phyloP scores from a whole-genome alignment of 2,797 vertebrate species.

The Galaxias olidus region DNA sequence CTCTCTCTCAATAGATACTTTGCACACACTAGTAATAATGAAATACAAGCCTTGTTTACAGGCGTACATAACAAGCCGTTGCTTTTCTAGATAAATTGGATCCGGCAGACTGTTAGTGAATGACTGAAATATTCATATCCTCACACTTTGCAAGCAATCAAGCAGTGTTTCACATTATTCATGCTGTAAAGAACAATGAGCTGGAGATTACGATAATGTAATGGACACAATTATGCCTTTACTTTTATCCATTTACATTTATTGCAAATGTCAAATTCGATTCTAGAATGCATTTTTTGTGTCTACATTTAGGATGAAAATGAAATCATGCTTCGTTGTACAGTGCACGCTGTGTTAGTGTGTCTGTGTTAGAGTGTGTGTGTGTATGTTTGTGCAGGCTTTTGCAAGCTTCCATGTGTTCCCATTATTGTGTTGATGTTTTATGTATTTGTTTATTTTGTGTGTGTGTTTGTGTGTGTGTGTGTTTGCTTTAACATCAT shows the following conservation, averaged over 20 bases:
- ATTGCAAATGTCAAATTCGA: constrained; percentile 8
- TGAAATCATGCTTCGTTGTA: too few relatives aligned
- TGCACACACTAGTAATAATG: constrained; percentile 22
- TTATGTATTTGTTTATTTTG: neutral
- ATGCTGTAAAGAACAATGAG: neutral
- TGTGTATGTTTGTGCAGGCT: too few relatives aligned
- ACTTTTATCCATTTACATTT: neutral
- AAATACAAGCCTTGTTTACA: constrained; percentile 31
- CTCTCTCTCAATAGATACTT: constrained; percentile 14
- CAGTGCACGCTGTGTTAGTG: too few relatives aligned
- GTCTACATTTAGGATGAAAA: neutral
- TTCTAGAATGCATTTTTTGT: neutral
- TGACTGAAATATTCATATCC: constrained; percentile 21
- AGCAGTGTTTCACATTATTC: neutral
- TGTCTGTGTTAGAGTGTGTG: too few relatives aligned
- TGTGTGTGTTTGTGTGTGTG: constrained; percentile 6
- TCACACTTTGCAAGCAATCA: neutral
- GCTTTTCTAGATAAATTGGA: constrained; percentile 23
- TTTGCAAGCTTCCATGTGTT: too few relatives aligned
- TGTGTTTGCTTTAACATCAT: constrained; percentile 21
- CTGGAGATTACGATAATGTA: neutral
- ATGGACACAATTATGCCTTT: neutral
- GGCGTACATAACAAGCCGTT: constrained; percentile 19
- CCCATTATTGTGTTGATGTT: too few relatives aligned
- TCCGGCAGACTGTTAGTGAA: constrained; percentile 28